Percentiles rank a stretch among this genome's conserved stretches.
These are phyloP conservation scores for Tyrophagus putrescentiae DNA, from an alignment of 1,140 invertebrate genomes.

Conservation along the genomic window DNA sequence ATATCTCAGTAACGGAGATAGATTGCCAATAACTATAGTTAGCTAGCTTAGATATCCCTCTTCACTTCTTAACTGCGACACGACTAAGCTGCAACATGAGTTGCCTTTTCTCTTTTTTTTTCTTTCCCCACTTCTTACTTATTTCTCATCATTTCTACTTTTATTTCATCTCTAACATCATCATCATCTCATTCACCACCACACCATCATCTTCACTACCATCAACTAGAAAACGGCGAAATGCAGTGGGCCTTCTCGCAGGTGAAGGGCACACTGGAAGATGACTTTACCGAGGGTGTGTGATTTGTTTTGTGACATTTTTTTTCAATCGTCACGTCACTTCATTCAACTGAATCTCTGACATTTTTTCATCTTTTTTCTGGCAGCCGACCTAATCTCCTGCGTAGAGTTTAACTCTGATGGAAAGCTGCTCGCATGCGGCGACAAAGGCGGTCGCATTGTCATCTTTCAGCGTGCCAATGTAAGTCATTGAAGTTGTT, in stretches of 20 bases:
- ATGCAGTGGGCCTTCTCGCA: conserved; percentile 97
- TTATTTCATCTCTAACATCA: background rate
- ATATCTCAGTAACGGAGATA: too few species aligned
- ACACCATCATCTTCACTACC: background rate
- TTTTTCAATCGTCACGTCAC: too few species aligned
- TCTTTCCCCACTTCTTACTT: too few species aligned
- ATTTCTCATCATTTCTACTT: too few species aligned
- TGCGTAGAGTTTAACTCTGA: conserved; percentile 99
- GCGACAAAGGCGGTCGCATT: conserved; percentile 96
- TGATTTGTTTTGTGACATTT: conserved; percentile 2
- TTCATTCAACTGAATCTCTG: background rate
- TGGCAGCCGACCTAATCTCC: conserved; percentile 93
- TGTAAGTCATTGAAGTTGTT: conserved; percentile 9
- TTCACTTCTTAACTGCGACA: too few species aligned
- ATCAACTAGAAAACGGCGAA: conserved; percentile 15
- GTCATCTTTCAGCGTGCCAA: conserved; percentile 88
- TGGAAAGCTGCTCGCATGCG: conserved; percentile 93
- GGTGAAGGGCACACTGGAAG: conserved; percentile 96
- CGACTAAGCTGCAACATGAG: too few species aligned
- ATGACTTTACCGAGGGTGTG: conserved; percentile 91
- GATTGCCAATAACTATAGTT: too few species aligned
- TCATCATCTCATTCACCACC: background rate
- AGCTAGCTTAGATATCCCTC: too few species aligned
- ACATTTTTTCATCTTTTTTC: conserved; percentile 20
- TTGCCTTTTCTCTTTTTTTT: too few species aligned